These are phyloP conservation scores for Cartodere bifasciata DNA, from an alignment of 2,888 invertebrate species.

Conservation along the genomic window DNA sequence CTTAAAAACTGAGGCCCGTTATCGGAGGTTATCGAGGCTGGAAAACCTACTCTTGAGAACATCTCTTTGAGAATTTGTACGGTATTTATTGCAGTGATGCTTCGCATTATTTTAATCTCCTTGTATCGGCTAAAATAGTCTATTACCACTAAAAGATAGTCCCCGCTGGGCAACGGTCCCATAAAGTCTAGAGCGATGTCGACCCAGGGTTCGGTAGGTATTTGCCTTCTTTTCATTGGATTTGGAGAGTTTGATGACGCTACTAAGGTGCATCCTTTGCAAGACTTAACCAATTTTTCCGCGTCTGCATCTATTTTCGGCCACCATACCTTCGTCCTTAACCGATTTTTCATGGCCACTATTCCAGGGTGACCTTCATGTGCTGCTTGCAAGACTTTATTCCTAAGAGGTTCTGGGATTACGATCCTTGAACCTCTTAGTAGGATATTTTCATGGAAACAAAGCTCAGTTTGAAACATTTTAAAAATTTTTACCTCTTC, in stretches of 20 bases:
- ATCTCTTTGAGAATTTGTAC: slow-evolving; percentile 14
- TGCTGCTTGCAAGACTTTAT: slow-evolving; percentile 3
- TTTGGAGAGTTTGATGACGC: slow-evolving; percentile 3
- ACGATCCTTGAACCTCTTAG: slow-evolving; percentile 6
- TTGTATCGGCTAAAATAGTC: slow-evolving; percentile 20
- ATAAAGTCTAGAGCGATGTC: slow-evolving; percentile 20
- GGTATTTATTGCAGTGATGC: slow-evolving; percentile 11
- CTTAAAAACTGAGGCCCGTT: slow-evolving; percentile 16
- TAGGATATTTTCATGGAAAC: slow-evolving; percentile 6
- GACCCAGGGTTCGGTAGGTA: slow-evolving; percentile 4
- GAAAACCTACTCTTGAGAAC: slow-evolving; percentile 17
- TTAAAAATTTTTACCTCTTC: slow-evolving; percentile 4
- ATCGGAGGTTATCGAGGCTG: slow-evolving; percentile 14
- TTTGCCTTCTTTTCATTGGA: not conserved
- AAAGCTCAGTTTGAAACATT: slow-evolving; percentile 2
- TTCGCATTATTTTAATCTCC: slow-evolving; percentile 12
- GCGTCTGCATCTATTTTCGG: slow-evolving; percentile 23
- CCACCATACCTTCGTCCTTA: slow-evolving; percentile 30
- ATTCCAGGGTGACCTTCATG: slow-evolving; percentile 27
- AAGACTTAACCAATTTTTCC: slow-evolving; percentile 3
- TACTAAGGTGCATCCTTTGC: slow-evolving; percentile 7
- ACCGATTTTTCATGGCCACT: slow-evolving; percentile 24
- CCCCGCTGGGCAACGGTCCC: slow-evolving; percentile 18
- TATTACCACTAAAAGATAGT: slow-evolving; percentile 18
- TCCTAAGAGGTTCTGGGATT: too few relatives aligned